Conservation (phyloP, 2,113 vertebrate genomes). For the Alouatta palliata region DNA sequence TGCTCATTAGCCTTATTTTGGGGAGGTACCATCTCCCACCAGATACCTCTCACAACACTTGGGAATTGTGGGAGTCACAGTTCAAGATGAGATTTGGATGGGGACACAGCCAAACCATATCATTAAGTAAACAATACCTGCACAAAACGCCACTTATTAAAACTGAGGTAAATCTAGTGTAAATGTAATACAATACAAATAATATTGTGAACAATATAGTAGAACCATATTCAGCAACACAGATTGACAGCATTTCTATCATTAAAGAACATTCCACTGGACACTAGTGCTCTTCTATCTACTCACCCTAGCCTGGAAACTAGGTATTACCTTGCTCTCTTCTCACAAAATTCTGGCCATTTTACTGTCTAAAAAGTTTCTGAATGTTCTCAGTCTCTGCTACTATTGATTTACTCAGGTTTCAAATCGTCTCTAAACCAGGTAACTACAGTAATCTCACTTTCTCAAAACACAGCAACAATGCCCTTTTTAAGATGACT, state of each 20-base stretch:
- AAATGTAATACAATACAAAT: not conserved
- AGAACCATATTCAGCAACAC: accelerated
- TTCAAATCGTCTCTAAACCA: not conserved
- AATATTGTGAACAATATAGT: not conserved
- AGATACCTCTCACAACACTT: too few relatives aligned
- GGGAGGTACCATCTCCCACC: too few relatives aligned
- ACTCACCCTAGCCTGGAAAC: not conserved
- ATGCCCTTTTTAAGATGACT: not conserved
- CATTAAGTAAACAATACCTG: too few relatives aligned
- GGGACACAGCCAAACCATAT: not conserved
- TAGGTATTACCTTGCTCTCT: not conserved
- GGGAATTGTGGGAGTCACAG: too few relatives aligned
- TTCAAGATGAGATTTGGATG: too few relatives aligned
- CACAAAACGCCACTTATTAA: not conserved
- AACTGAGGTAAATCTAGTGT: not conserved
- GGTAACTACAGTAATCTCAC: not conserved
- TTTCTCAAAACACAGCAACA: not conserved
- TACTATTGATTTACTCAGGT: too few relatives aligned
- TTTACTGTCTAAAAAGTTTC: not conserved
- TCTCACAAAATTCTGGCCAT: not conserved
- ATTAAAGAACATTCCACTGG: not conserved
- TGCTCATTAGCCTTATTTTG: too few relatives aligned
- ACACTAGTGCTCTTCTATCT: not conserved
- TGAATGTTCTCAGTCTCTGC: not conserved
- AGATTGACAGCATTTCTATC: not conserved